These are phyloP conservation scores for Garrulus glandarius DNA, from an alignment of 2,797 vertebrate genomes.

Conservation along the genomic window DNA sequence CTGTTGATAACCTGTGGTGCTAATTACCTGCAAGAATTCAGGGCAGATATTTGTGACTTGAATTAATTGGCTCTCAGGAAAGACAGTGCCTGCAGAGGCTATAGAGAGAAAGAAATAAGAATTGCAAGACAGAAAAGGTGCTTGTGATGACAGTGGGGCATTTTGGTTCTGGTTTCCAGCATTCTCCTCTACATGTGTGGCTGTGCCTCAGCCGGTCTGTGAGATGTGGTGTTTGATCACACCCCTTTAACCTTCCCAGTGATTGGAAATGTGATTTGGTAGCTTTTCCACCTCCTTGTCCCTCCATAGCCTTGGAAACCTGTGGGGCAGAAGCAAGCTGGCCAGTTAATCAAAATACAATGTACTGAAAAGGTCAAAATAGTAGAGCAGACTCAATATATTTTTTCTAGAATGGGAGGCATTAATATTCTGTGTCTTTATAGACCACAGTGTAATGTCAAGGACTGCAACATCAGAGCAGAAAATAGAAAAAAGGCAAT, in stretches of 20 bases:
- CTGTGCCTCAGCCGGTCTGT: not conserved
- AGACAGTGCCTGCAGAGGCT: constrained; percentile 5
- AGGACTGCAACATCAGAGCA: constrained; percentile 10
- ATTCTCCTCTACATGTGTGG: accelerated
- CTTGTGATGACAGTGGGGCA: not conserved
- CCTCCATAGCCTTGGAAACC: constrained; percentile 22
- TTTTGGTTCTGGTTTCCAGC: not conserved
- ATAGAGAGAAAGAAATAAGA: not conserved
- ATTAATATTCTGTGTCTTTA: constrained; percentile 51
- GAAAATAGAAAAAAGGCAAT: constrained; percentile 31
- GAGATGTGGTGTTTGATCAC: not conserved
- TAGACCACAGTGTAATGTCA: not conserved
- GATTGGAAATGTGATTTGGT: not conserved
- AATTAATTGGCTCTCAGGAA: constrained; percentile 63
- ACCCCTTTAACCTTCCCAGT: not conserved
- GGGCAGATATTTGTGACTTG: constrained; percentile 69
- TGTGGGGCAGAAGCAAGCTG: constrained; percentile 37
- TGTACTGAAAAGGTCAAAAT: constrained; percentile 64
- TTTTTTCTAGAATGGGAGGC: constrained; percentile 41
- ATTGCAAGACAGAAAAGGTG: not conserved
- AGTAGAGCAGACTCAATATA: constrained; percentile 3
- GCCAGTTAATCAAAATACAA: constrained; percentile 66
- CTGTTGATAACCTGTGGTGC: constrained; percentile 71
- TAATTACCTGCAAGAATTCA: constrained; percentile 77
- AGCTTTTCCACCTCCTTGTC: not conserved